Percentiles rank a stretch among this genome's conserved stretches.
Conservation (phyloP, 2,797 vertebrate genomes). For the Poeciliopsis presidionis region DNA sequence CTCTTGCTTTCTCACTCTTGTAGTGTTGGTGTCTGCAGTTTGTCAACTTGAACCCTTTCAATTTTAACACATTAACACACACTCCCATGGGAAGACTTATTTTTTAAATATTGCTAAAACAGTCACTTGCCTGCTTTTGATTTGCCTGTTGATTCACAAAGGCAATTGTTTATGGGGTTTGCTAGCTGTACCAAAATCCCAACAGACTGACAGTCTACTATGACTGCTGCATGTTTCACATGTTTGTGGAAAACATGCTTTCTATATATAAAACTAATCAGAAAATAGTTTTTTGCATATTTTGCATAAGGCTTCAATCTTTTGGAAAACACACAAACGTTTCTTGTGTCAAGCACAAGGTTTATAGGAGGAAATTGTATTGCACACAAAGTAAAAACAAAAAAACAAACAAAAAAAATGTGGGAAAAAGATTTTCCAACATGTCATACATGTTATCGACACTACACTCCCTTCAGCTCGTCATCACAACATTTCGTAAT, state of each 20-base stretch:
- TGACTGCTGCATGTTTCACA: slow-evolving; percentile 12
- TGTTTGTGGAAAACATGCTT: background rate
- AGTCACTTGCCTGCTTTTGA: slow-evolving; percentile 29
- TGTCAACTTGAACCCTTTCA: slow-evolving; percentile 71
- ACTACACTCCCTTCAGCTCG: too few species aligned
- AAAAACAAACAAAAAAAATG: too few species aligned
- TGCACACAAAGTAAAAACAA: too few species aligned
- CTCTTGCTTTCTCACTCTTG: slow-evolving; percentile 48
- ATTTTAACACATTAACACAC: slow-evolving; percentile 53
- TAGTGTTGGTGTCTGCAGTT: slow-evolving; percentile 80
- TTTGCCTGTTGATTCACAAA: slow-evolving; percentile 52
- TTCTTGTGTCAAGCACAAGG: background rate
- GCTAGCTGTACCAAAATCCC: slow-evolving; percentile 48
- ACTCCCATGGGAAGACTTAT: slow-evolving; percentile 28
- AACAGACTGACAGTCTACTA: slow-evolving; percentile 38
- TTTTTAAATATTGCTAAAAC: slow-evolving; percentile 51
- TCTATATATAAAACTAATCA: background rate
- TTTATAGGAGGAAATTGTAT: background rate
- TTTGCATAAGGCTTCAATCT: background rate
- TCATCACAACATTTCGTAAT: too few species aligned
- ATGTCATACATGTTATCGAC: too few species aligned
- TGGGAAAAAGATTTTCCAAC: background rate
- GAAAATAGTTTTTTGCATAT: slow-evolving; percentile 12
- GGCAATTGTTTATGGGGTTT: slow-evolving; percentile 43
- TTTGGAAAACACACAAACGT: background rate